Evolutionary conservation across 2,888 invertebrate species (phyloP), one percentile per base, ranked within the genome.

Genomic region (Catocala nupta): DNA sequence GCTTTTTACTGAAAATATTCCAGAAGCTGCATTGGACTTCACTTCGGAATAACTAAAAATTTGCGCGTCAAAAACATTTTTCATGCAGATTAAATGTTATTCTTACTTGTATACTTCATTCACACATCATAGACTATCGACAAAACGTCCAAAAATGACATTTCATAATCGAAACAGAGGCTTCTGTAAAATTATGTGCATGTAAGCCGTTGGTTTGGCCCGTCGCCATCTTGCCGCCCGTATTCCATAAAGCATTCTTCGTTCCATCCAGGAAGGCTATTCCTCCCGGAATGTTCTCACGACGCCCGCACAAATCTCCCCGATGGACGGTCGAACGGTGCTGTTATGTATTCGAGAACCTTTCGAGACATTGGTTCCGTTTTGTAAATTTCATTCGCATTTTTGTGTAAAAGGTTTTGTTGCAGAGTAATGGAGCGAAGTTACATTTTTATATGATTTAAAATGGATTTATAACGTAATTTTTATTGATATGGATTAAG

Each of bases 221-320:
- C 48, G 34, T 12, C 8, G 45, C 47, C 33, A 50, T 52, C 48
- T 45, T 50, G 10, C 49, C 34, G 36, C 8, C 44, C 55, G 63
- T 54, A 34, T 54, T 47, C 65, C 54, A 63, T 68, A 68, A 67
- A 63, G 65, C 61, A 50, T 65, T 55, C 63, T 54, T 47, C 51
- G 51, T 55, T 55, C 49, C 44, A 16, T 53, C 12, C 44, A 53
- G 51, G 16, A 48, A 53, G 48, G 52, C 58, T 52, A 54, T 48
- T 49, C 68, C 55, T 70, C 67, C 63, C 54, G 69, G 75, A 80
- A 81, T 82, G 70, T 77, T 78, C 79, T 78, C 82, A 82, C 83
- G 82, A 70, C 70, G 72, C 79, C 68, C 82, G 75, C 85, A 87
- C 88, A 89, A 88, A 89, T 89, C 88, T 88, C 77, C 73, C 68